A percentile compares a stretch with the other conserved stretches of the same genome.
phyloP scores from a whole-genome alignment of 2,113 vertebrate genomes.

The Origma solitaria region DNA sequence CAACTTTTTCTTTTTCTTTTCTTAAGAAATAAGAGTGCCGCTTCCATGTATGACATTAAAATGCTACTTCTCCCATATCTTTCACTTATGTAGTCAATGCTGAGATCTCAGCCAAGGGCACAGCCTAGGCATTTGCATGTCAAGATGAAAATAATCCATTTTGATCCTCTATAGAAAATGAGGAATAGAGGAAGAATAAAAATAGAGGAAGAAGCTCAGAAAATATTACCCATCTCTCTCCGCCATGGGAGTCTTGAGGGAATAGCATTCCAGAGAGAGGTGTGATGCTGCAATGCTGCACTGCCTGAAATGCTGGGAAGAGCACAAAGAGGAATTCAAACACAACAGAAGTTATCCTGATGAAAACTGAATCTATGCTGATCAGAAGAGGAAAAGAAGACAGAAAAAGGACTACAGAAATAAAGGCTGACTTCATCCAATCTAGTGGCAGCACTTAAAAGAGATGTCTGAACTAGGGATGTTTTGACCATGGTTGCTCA shows the following conservation, averaged over 20 bases:
- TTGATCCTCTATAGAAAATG: constrained; percentile 46
- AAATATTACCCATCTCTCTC: constrained; percentile 46
- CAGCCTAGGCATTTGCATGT: constrained; percentile 53
- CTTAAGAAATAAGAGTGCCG: not conserved
- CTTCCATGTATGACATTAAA: not conserved
- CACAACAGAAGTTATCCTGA: not conserved
- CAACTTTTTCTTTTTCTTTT: not conserved
- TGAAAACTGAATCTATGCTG: not conserved
- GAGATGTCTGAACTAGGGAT: not conserved
- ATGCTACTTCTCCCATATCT: not conserved
- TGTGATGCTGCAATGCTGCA: not conserved
- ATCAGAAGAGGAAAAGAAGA: not conserved
- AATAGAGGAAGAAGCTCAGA: constrained; percentile 50
- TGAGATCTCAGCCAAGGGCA: constrained; percentile 50
- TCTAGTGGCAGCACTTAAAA: not conserved
- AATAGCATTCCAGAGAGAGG: constrained; percentile 30
- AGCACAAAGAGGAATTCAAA: constrained; percentile 38
- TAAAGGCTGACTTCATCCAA: not conserved
- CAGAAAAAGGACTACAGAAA: not conserved
- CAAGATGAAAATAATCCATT: constrained; percentile 62
- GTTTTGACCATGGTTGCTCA: not conserved
- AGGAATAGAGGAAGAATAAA: not conserved
- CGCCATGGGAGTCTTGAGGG: constrained; percentile 27
- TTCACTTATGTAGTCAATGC: constrained; percentile 16
- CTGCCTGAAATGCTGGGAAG: constrained; percentile 16